Evolutionary conservation across 1,140 invertebrate species (phyloP), one percentile per base, ranked within the genome.

Genomic region (Orussus abietinus): DNA sequence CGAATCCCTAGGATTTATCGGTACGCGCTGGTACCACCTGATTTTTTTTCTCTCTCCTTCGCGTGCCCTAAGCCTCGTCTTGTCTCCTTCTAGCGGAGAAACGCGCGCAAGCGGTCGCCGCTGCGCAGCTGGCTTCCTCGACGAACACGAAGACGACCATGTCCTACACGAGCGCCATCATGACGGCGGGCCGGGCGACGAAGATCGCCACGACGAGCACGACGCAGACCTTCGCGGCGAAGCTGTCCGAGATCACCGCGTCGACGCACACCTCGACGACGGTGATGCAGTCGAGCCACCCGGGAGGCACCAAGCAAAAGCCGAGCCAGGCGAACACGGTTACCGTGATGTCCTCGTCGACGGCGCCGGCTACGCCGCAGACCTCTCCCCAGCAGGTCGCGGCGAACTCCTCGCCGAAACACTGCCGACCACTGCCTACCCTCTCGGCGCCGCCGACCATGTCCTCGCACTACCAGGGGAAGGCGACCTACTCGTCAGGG

Each of bases 91-190:
- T 34, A 67, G 66, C 64, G 30, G 74, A 75, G 25, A 75, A 75
- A 54, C 58, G 71, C 40, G 63, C 67, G 7, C 64, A 68, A 29
- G 49, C 62, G 13, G 38, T 61, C 42, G 48, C 65, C 22, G 43
- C 73, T 38, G 62, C 76, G 33, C 65, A 75, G 47, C 44, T 75
- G 49, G 52, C 74, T 38, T 67, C 76, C 9, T 61, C 58, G 15
- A 69, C 72, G 4, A 74, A 66, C 44, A 78, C 75, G n/a, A 78
- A 78, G 51, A 78, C 77, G 31, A 83, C 78, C 14, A 80, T 78
- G 74, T 79, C 79, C 2, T 80, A 82, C 47, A 79, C 80, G 11
- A 76, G 72, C 41, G 78, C 78, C 32, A 79, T 81, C 32, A 80
- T 78, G 75, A 76, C 76, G 2, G 64, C 74, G 6, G 69, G 72